Evolutionary conservation across 2,113 vertebrate species (phyloP), one percentile per base, ranked within the genome.

Genomic region (Sapayoa aenigma): DNA sequence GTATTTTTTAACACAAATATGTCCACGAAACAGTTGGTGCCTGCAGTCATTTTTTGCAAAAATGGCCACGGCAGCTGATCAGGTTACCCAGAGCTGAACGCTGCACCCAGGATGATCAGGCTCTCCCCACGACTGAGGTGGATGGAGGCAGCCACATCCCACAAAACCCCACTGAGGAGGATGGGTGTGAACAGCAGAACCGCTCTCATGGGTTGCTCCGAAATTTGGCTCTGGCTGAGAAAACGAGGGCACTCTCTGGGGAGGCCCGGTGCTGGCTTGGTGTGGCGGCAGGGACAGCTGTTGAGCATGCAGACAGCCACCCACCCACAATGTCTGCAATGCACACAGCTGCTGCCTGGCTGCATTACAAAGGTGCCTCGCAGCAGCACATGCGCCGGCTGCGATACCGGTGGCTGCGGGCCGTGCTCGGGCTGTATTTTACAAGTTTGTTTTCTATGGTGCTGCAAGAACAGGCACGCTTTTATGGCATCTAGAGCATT

Each of bases 301-400:
- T 72, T 58, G 89, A 88, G 87, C 66, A 14, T 6, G 15, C 92
- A 96, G 97, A 86, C 93, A 96, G 92, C 74, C 91, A 93, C 86
- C 97, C 76, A 96, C 93, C 96, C 97, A 96, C 96, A 92, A 87
- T 59, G 90, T 97, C 97, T 97, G 95, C 94, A 96, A 94, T 96
- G 87, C 88, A n/a, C 92, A 89, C 97, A 98, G 97, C 97, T 98
- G 96, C 95, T 68, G 91, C 96, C 95, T 96, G 97, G 94, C 94
- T 86, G 90, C 89, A 4, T 97, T 85, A 97, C 97, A 96, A 85
- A 97, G 97, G 96, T 97, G 94, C 95, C 96, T 92, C 10, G 80
- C 92, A 84, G 94, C 97, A 88, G 95, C 95, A 91, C 89, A 91
- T 73, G 94, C 66, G 68, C 95, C 53, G 79, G 33, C 94, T 90